phyloP scores from a whole-genome alignment of 2,888 invertebrate genomes.

The Cheilosia impressa region DNA sequence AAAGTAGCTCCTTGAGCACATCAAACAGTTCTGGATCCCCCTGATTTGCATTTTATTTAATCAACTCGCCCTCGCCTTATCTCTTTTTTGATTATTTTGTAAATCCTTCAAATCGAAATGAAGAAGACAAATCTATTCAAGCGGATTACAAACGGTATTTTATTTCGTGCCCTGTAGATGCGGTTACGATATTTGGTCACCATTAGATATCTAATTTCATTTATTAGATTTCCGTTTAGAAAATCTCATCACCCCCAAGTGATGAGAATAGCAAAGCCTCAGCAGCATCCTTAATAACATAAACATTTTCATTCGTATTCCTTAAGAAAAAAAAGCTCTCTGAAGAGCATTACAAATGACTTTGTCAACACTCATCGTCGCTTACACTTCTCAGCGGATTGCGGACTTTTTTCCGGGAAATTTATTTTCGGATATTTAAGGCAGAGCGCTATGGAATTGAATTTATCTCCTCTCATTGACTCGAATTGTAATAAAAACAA shows the following conservation, averaged over 20 bases:
- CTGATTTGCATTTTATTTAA: constrained; percentile 30
- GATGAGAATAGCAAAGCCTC: not conserved
- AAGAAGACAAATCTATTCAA: constrained; percentile 33
- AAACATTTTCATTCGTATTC: constrained; percentile 42
- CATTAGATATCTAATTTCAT: constrained; percentile 39
- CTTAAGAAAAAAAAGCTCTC: not conserved
- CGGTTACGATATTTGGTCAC: constrained; percentile 14
- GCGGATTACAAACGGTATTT: constrained; percentile 19
- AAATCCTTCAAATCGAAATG: constrained; percentile 16
- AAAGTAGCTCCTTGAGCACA: not conserved
- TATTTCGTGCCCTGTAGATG: not conserved
- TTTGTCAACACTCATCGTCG: constrained; percentile 53
- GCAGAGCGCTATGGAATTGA: constrained; percentile 18
- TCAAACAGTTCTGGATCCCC: constrained; percentile 15
- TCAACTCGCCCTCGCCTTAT: constrained; percentile 12
- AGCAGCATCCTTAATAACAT: constrained; percentile 19
- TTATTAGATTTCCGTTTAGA: constrained; percentile 32
- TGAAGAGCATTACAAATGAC: constrained; percentile 52
- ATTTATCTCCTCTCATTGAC: constrained; percentile 39
- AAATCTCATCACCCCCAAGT: not conserved
- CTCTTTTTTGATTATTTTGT: not conserved
- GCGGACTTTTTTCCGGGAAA: constrained; percentile 35
- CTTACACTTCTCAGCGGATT: constrained; percentile 17
- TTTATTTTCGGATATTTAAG: constrained; percentile 31
- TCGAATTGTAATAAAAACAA: constrained; percentile 64